Conservation (phyloP, 2,113 vertebrate species). For the Acrocephalus kingi region DNA sequence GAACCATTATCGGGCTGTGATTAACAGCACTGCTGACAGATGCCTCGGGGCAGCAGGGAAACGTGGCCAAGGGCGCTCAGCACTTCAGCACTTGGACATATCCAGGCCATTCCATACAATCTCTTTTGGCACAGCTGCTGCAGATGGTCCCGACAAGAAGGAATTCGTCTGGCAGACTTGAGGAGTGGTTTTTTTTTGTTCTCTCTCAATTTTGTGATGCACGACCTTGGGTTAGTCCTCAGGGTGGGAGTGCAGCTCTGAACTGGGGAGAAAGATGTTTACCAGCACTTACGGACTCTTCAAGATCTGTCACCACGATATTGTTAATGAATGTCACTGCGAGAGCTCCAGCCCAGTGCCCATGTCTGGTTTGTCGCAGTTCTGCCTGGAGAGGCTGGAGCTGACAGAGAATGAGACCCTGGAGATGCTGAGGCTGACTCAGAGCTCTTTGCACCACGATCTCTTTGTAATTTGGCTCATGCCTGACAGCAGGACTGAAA, state of each 20-base stretch:
- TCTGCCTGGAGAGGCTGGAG: neutral
- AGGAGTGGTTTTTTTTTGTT: neutral
- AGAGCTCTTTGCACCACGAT: neutral
- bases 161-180: neutral
- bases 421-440: slow-evolving; percentile 7
- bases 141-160: neutral
- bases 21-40: neutral
- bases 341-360: neutral
- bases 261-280: neutral
- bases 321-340: neutral
- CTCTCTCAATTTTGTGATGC: neutral
- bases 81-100: neutral
- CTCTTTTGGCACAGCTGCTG: slow-evolving; percentile 27
- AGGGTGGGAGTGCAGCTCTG: neutral
- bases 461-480: neutral
- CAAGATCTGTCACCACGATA: neutral
- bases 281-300: neutral
- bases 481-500: neutral
- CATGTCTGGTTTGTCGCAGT: neutral
- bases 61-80: neutral
- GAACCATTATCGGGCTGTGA: neutral
- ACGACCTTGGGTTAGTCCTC: neutral
- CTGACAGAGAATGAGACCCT: neutral
- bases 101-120: slow-evolving; percentile 21
- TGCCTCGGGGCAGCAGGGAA: slow-evolving; percentile 5